Evolutionary conservation across 2,113 vertebrate genomes (phyloP).

Genomic region (Mugil cephalus): DNA sequence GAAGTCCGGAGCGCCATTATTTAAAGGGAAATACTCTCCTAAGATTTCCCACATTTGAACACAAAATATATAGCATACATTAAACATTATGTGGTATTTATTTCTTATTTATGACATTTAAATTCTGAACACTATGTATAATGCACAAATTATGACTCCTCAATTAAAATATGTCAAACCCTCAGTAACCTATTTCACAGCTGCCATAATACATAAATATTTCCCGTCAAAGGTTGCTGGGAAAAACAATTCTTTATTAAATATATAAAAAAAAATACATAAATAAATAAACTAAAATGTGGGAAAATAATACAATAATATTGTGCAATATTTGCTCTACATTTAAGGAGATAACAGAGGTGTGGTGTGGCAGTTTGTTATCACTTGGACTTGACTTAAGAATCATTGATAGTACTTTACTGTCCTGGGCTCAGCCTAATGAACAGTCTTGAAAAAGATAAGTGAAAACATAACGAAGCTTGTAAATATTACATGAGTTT

Average conservation of each 20-base stretch:
- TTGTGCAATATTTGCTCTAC: not conserved
- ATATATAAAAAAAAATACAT: too few relatives aligned
- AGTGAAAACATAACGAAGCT: not conserved
- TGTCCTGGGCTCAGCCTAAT: not conserved
- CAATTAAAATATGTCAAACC: too few relatives aligned
- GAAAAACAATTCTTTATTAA: too few relatives aligned
- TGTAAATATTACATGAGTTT: not conserved
- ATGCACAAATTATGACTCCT: too few relatives aligned
- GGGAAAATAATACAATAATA: not conserved
- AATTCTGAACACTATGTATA: too few relatives aligned
- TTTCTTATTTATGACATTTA: too few relatives aligned
- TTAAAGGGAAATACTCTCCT: slow-evolving; percentile 36
- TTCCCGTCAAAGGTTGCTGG: too few relatives aligned
- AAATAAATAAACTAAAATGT: too few relatives aligned
- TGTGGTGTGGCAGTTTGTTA: not conserved
- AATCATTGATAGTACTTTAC: not conserved
- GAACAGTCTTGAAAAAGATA: not conserved
- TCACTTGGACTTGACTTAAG: not conserved
- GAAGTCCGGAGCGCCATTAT: not conserved
- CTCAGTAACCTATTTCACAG: too few relatives aligned
- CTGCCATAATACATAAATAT: too few relatives aligned
- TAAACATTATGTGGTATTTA: too few relatives aligned
- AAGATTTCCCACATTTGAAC: not conserved
- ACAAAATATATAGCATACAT: too few relatives aligned
- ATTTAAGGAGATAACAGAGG: not conserved